These are phyloP conservation scores for Phytoseiulus persimilis DNA, from an alignment of 2,888 invertebrate genomes.

Conservation along the genomic window DNA sequence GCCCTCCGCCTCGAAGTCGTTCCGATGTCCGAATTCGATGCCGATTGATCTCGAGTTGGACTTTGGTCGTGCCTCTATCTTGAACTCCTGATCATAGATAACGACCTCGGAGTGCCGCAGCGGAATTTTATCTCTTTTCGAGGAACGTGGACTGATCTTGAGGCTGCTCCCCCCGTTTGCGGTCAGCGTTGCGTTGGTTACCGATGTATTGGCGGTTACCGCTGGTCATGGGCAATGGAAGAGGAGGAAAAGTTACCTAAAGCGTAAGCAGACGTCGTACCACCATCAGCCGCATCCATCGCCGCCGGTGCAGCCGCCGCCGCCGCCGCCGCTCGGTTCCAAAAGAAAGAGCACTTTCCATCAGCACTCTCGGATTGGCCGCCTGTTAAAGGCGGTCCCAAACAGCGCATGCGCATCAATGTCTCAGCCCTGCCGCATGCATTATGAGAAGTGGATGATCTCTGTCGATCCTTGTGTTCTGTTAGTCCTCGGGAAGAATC, in stretches of 20 bases:
- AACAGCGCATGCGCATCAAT: not conserved
- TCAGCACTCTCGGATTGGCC: not conserved
- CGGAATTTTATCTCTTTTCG: no score
- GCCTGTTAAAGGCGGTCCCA: not conserved
- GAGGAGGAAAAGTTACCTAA: slow-evolving; percentile 5
- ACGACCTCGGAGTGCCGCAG: no score
- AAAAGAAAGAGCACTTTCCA: not conserved
- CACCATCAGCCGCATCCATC: not conserved
- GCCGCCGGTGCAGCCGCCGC: no score
- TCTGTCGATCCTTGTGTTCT: not conserved
- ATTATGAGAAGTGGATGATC: not conserved
- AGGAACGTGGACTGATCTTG: no score
- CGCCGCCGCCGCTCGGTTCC: not conserved
- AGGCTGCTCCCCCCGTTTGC: no score
- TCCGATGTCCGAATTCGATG: no score
- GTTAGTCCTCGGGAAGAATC: not conserved
- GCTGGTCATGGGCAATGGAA: not conserved
- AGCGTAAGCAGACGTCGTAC: not conserved
- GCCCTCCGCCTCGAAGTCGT: no score
- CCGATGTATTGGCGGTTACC: no score
- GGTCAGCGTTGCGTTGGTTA: no score
- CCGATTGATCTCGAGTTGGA: no score
- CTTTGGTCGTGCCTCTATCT: no score
- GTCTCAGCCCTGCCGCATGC: not conserved
- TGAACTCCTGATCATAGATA: no score